phyloP scores from a whole-genome alignment of 2,797 vertebrate genomes.

The Tokudaia tokunoshimensis region DNA sequence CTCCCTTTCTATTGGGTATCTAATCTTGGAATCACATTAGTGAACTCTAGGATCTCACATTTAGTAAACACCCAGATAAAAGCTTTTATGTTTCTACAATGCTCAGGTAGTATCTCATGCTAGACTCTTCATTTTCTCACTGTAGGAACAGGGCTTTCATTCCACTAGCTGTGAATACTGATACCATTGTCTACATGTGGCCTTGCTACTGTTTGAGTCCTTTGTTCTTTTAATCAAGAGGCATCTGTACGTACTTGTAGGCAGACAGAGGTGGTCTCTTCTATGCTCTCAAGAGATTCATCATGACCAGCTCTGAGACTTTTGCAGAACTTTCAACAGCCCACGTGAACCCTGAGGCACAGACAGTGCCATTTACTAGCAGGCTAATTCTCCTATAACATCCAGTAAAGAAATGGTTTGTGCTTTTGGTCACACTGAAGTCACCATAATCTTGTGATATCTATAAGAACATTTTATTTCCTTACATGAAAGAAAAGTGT shows the following conservation, averaged over 20 bases:
- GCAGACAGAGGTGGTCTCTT: not conserved
- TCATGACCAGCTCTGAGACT: not conserved
- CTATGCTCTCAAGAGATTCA: not conserved
- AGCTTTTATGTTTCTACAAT: slow-evolving; percentile 97
- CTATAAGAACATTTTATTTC: not conserved
- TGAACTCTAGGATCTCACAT: slow-evolving; percentile 94
- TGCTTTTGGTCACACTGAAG: not conserved
- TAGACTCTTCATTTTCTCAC: slow-evolving; percentile 90
- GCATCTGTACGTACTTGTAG: not conserved
- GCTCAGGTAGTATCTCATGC: slow-evolving; percentile 91
- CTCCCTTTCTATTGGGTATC: slow-evolving; percentile 94
- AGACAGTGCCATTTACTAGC: not conserved
- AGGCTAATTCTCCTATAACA: not conserved
- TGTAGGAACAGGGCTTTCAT: slow-evolving; percentile 96
- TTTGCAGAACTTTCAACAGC: not conserved
- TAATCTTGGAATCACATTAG: slow-evolving; percentile 96
- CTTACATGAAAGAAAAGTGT: not conserved
- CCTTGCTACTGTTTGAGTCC: slow-evolving; percentile 96
- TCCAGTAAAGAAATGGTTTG: not conserved
- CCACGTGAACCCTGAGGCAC: not conserved
- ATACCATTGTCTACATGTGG: slow-evolving; percentile 96
- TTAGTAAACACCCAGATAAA: slow-evolving; percentile 94
- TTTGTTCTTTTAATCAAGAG: slow-evolving; percentile 91
- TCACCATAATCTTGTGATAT: not conserved
- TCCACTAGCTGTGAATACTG: slow-evolving; percentile 92